Conservation (phyloP, 2,113 vertebrate genomes). For the Corvus moneduloides region DNA sequence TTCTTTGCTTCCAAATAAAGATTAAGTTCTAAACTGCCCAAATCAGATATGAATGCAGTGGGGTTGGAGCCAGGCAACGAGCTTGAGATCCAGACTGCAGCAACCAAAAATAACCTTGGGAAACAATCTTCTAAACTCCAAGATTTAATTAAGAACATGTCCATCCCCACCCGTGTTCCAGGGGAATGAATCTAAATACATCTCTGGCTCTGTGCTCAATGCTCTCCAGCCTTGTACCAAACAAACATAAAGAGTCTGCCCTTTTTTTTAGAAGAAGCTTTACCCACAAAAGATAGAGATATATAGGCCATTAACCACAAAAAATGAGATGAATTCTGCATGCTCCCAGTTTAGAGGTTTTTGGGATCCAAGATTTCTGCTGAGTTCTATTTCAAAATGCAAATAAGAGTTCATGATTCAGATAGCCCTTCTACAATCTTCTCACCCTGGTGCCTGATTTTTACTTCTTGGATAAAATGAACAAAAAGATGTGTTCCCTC, state of each 20-base stretch:
- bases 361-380: not conserved
- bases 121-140: slow-evolving; percentile 32
- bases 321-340: not conserved
- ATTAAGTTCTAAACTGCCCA: not conserved
- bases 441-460: not conserved
- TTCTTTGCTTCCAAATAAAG: slow-evolving; percentile 1
- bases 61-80: not conserved
- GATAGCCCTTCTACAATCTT: not conserved
- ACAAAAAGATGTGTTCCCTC: not conserved
- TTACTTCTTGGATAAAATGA: not conserved
- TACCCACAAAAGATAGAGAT: not conserved
- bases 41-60: not conserved
- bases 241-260: not conserved
- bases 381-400: not conserved
- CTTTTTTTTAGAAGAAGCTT: not conserved
- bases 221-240: not conserved
- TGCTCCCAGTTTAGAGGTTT: not conserved
- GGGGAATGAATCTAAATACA: not conserved
- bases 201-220: not conserved
- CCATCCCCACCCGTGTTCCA: not conserved
- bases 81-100: not conserved
- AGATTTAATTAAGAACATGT: slow-evolving; percentile 57
- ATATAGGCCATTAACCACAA: not conserved
- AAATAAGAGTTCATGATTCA: not conserved
- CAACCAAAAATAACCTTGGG: slow-evolving; percentile 66